Evolutionary conservation across 1,140 invertebrate species (phyloP), one percentile per base, ranked within the genome.

Genomic region (Drosophila bocki): DNA sequence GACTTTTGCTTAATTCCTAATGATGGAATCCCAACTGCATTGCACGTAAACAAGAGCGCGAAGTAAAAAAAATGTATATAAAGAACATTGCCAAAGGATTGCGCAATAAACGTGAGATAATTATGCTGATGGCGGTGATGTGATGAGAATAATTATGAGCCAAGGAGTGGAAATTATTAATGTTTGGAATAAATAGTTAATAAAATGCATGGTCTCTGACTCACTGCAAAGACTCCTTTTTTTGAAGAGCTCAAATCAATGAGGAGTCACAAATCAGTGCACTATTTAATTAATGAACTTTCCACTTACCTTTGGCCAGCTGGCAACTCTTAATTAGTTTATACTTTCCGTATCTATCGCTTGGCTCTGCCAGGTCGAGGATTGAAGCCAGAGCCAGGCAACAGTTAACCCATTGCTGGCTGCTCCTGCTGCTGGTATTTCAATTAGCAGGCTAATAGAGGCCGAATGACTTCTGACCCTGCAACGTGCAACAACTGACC

Each of bases 1-100:
- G 61, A 85, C 74, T 78, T 85, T 71, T 74, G 45, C 78, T 79
- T 80, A 80, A 78, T 74, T 81, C 65, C 65, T 80, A 78, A 75
- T 75, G 61, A 85, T 78, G 74, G 45, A 78, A 81, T 67, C 54
- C 50, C 75, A 26, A 68, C 69, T 74, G 78, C 61, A 60, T 74
- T 58, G 78, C 54, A 79, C 53, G 58, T 62, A 78, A 78, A 77
- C 42, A 56, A 64, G n/a, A 50, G 33, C 22, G 37, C 22, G 15
- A 29, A 63, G 53, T 22, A 57, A 58, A 48, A 41, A 22, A 22
- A 47, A 22, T 7, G 1, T 17, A 37, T 37, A 22, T 56, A 56
- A 56, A 56, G 53, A 19, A 19, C 50, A 35, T 13, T 19, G 50
- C 48, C 67, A 50, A 48, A 60, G 37, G 69, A 59, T 71, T 48